Evolutionary conservation across 2,113 vertebrate genomes (phyloP).

Genomic region (Poeciliopsis prolifica): DNA sequence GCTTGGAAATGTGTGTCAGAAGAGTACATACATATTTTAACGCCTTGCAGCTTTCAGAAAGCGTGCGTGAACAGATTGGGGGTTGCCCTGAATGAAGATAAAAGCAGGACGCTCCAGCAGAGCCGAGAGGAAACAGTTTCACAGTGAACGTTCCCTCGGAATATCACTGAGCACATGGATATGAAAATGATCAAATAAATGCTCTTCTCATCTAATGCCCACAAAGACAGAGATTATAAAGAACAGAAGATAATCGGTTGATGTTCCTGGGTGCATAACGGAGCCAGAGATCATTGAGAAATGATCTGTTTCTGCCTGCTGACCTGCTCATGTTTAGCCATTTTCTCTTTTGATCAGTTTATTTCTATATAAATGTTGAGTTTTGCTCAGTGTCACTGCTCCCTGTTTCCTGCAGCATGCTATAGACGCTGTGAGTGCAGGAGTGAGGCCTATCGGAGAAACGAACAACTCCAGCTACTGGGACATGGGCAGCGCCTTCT

Average conservation of each 20-base stretch:
- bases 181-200: constrained; percentile 12
- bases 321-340: background rate
- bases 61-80: constrained; percentile 24
- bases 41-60: constrained; percentile 20
- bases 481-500: constrained; percentile 97
- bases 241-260: constrained; percentile 10
- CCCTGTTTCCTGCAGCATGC: constrained; percentile 82
- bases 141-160: background rate
- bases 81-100: constrained; percentile 20
- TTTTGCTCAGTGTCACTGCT: background rate
- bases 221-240: constrained; percentile 22
- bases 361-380: too few relatives aligned
- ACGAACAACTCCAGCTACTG: constrained; percentile 93
- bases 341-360: background rate
- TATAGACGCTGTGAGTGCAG: constrained; percentile 90
- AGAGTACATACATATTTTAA: constrained; percentile 52
- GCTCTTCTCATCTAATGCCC: constrained; percentile 3
- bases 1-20: constrained; percentile 64
- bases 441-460: constrained; percentile 92
- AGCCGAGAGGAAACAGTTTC: background rate
- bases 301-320: background rate
- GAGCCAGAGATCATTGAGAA: constrained; percentile 35
- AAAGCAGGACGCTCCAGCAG: background rate
- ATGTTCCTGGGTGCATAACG: constrained; percentile 24
- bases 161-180: constrained; percentile 1